Percentiles rank a stretch among this genome's conserved stretches.
phyloP scores from a whole-genome alignment of 2,888 invertebrate species.

The Busseola fusca region DNA sequence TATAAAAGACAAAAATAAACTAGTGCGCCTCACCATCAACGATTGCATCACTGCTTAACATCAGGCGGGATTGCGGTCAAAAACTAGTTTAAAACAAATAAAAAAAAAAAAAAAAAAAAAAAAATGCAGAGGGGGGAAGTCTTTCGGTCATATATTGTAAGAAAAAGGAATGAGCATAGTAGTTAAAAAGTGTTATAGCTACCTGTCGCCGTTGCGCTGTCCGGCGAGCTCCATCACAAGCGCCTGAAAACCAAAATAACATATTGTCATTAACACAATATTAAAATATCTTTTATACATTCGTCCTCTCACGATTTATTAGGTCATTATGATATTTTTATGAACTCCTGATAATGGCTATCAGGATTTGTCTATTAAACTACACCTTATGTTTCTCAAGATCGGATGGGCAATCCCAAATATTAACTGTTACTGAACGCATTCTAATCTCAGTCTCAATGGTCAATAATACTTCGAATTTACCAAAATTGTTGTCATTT shows the following conservation, averaged over 20 bases:
- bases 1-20: too few relatives aligned
- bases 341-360: neutral
- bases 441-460: neutral
- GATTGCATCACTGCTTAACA: too few relatives aligned
- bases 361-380: neutral
- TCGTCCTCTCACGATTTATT: too few relatives aligned
- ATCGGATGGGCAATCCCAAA: neutral
- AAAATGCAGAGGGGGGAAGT: neutral
- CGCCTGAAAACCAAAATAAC: slow-evolving; percentile 66
- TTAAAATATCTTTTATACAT: too few relatives aligned
- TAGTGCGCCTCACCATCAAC: too few relatives aligned
- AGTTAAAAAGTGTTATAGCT: slow-evolving; percentile 4
- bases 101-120: too few relatives aligned
- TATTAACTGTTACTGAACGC: neutral
- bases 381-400: neutral
- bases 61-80: too few relatives aligned
- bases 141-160: neutral
- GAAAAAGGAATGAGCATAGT: neutral
- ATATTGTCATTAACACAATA: neutral
- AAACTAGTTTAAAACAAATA: too few relatives aligned
- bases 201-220: slow-evolving; percentile 74
- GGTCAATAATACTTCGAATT: neutral
- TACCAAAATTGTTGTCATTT: too few relatives aligned
- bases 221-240: slow-evolving; percentile 71
- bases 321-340: neutral